Evolutionary conservation across 2,888 invertebrate genomes (phyloP), one percentile per base, ranked within the genome.

Genomic region (Xanthostigma xanthostigma): DNA sequence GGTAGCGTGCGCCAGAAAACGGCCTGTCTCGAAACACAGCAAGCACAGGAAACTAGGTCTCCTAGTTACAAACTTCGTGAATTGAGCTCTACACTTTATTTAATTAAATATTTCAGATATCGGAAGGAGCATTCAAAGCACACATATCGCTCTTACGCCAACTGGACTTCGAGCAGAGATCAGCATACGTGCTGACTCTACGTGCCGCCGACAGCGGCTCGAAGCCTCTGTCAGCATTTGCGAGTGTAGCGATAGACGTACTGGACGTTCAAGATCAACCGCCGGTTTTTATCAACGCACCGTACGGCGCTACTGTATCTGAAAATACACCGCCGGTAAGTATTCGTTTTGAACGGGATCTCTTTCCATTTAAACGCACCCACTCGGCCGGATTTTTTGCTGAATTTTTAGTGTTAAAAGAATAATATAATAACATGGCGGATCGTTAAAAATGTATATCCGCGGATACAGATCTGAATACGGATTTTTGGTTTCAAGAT

Each of bases 221-320:
- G 45, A 74, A 74, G 56, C 74, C 80, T 1, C 63, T 84, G 6
- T 74, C 74, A 36, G 79, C 85, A 0, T 67, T 76, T 12, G 85
- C 88, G 0, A 82, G 82, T 41, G 75, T 91, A 10, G 78, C 85
- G 0, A 80, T 84, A 0, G 78, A 82, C 39, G 75, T 91, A 8
- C 68, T 78, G 50, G 91, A 91, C 60, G 79, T 87, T 0, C 91
- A 82, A 61, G 89, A 91, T 64, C 87, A 87, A 57, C 82, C 85
- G 8, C 90, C 90, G 0, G 68, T 76, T n/a, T 89, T 91, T 59
- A 62, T 81, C 1, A 84, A 85, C 60, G 81, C 85, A 1, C 89
- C 89, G 0, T 90, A 84, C 59, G 84, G 84, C 5, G 81, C 81
- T 1, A 80, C 81, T 0, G 73, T 90, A 1, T 71, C 78, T 4